Percentiles rank a stretch among this genome's conserved stretches.
Conservation (phyloP, 2,797 vertebrate species). For the Myotis daubentonii region DNA sequence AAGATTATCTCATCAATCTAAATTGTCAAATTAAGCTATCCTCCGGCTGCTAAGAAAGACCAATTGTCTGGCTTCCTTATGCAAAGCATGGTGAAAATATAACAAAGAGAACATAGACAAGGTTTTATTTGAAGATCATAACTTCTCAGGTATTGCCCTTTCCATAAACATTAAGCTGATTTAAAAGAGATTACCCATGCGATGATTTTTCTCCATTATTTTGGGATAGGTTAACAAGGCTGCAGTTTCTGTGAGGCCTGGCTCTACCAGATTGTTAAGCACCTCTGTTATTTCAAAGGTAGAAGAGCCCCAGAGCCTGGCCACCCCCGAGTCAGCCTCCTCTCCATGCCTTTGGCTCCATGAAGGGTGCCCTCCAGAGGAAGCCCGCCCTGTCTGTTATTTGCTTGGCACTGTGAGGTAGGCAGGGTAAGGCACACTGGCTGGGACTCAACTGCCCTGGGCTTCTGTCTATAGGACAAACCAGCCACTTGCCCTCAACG, state of each 20-base stretch:
- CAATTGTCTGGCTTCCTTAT: background rate
- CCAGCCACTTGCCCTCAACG: background rate
- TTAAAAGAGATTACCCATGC: background rate
- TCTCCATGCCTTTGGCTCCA: background rate
- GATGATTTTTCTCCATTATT: background rate
- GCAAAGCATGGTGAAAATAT: background rate
- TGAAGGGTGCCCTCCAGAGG: background rate
- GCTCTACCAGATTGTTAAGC: background rate
- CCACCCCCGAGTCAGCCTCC: accelerated
- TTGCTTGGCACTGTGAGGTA: background rate
- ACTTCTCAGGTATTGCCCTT: background rate
- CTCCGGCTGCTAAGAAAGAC: background rate
- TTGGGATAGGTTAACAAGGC: background rate
- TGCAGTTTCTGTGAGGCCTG: background rate
- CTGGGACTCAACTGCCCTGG: background rate
- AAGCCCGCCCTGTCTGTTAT: background rate
- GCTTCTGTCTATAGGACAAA: background rate
- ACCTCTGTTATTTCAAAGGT: background rate
- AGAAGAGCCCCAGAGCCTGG: background rate
- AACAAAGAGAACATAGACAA: background rate
- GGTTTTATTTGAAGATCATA: background rate
- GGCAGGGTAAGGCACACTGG: background rate
- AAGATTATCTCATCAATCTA: background rate
- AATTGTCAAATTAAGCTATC: background rate
- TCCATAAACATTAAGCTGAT: background rate